Base-by-base conservation (phyloP, 2,888 invertebrate species). In the Lochmaea crataegi region DNA sequence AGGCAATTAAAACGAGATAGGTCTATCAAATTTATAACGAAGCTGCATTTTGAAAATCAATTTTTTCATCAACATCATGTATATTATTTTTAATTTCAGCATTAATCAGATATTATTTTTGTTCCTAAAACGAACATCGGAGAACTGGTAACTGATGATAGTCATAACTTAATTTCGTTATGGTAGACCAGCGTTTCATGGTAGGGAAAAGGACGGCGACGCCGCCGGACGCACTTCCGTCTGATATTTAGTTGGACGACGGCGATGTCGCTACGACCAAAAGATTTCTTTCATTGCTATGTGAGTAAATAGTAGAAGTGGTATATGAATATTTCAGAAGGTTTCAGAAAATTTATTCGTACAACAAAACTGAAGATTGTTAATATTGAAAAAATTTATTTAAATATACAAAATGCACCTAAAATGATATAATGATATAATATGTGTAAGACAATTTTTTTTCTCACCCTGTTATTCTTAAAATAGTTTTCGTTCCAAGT, bases 191-290 rank as follows among this genome's bases (percentile, higher is more conserved):
- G 60, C 58, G 41, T 63, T 63, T 16, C 18, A 9, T 58, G 32
- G 60, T 61, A 41, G 41, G 26, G 41, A 38, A 4, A 38, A 38
- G 32, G 32, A 7, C 32, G n/a, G 66, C 71, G 76, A 71, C 77
- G 76, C 66, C 74, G 75, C 64, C 78, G 78, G 79, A 80, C 79
- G 80, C 80, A 81, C 80, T 79, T 82, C 80, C 81, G 79, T 75
- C 72, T 73, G 71, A 66, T 63, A 41, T 22, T 42, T 63, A 60
- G 60, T 60, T 60, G 32, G 53, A 68, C 74, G 72, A 45, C 69
- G 73, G 45, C 72, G 73, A 64, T 72, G 75, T 32, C 38, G 58
- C 14, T 45, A 5, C 56, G n/a, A 7, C 51, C 38, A 38, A 58
- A 41, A 42, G 51, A 41, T 16, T 61, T 67, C 51, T 32, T 53